Conservation (phyloP, 2,888 invertebrate species). For the Dryocosmus kuriphilus region DNA sequence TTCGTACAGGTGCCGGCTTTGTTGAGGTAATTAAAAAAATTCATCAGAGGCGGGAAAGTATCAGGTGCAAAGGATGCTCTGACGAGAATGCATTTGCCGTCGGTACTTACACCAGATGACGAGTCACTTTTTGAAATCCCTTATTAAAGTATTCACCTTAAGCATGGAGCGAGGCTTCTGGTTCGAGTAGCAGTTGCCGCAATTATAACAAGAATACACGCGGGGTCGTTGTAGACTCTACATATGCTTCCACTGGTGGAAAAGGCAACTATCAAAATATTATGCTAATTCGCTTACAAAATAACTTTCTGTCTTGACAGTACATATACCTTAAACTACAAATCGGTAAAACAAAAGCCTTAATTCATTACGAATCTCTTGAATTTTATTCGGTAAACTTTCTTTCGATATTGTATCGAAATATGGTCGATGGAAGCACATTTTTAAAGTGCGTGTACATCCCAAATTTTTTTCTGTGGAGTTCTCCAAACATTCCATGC, state of each 20-base stretch:
- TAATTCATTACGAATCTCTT: too few species aligned
- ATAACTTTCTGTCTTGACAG: neutral
- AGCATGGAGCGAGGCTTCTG: constrained; percentile 12
- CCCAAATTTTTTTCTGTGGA: neutral
- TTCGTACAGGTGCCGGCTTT: constrained; percentile 56
- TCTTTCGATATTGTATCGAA: neutral
- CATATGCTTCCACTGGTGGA: constrained; percentile 23
- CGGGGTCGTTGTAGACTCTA: neutral
- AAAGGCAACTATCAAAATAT: constrained; percentile 34
- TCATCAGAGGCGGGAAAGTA: constrained; percentile 70
- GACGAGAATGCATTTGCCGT: constrained; percentile 54
- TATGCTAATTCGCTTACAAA: constrained; percentile 13
- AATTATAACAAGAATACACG: constrained; percentile 45
- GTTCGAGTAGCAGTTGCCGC: constrained; percentile 36
- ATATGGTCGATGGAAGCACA: too few species aligned
- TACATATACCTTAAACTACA: neutral
- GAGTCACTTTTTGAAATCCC: constrained; percentile 71
- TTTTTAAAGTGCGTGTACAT: neutral
- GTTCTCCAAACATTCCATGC: neutral
- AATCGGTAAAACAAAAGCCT: neutral
- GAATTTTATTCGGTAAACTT: too few species aligned
- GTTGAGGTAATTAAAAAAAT: constrained; percentile 65
- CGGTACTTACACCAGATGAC: constrained; percentile 75
- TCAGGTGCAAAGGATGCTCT: constrained; percentile 71
- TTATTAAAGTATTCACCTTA: constrained; percentile 36